Evolutionary conservation across 2,888 invertebrate species (phyloP), one percentile per base, ranked within the genome.

Genomic region (Caenorhabditis plicata): DNA sequence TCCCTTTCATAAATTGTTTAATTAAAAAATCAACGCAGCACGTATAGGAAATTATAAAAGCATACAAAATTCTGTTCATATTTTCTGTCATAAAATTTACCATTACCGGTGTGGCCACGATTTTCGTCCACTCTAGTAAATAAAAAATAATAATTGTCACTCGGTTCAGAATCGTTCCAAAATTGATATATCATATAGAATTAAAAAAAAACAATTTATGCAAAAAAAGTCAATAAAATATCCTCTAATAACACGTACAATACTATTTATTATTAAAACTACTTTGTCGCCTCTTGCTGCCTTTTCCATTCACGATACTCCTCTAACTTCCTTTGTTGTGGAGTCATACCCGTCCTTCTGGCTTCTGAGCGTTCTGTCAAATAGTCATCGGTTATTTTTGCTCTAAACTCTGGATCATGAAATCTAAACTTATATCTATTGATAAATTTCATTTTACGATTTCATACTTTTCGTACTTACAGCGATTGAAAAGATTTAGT

Each of bases 261-360:
- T n/a, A n/a, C n/a, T n/a, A n/a, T n/a, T n/a, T n/a, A n/a, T n/a
- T n/a, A n/a, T n/a, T n/a, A 43, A 43, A 33, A 15, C 13, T 36
- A 25, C n/a, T 25, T 40, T 29, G 13, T 29, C 38, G 38, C 23
- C 4, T 64, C 56, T 22, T 66, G 44, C 13, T 42, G 38, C 43
- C 58, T 57, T 48, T 77, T 79, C 79, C 79, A 79, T 31, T 77
- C 62, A 20, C 75, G 53, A 43, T 58, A 79, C 35, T 74, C 74
- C 25, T 72, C 68, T 46, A 79, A 50, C 41, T 74, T 71, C 8
- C 76, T 56, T 43, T 74, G 61, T 38, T 74, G 71, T 5, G 58
- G 42, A 4, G 71, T 75, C 60, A 70, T 49, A 26, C 72, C 72
- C 15, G 66, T 70, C 2, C 61, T 43, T 26, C 72, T 50, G 1